phyloP scores from a whole-genome alignment of 2,797 vertebrate genomes.

The Phoebastria nigripes region DNA sequence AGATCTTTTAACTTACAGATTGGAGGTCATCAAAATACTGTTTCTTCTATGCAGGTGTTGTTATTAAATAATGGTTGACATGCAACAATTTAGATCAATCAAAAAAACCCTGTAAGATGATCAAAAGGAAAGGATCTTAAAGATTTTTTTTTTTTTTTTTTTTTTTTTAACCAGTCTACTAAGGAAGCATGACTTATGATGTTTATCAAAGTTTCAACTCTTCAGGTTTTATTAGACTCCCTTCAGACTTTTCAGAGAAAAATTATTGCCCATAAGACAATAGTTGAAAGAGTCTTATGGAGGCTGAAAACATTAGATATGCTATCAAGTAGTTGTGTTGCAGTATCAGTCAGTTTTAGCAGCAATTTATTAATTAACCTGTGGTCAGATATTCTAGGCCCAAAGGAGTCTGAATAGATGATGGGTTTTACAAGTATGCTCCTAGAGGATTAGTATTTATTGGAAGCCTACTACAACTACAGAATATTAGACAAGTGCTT shows the following conservation, averaged over 20 bases:
- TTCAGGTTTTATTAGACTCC: not conserved
- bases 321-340: not conserved
- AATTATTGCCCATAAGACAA: not conserved
- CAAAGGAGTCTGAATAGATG: not conserved
- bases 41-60: not conserved
- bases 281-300: not conserved
- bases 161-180: not conserved
- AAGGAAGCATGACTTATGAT: not conserved
- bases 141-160: not conserved
- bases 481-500: not conserved
- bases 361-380: not conserved
- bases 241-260: not conserved
- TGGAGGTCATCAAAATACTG: not conserved
- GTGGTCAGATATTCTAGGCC: not conserved
- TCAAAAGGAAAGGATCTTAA: not conserved
- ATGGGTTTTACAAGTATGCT: not conserved
- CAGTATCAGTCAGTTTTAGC: not conserved
- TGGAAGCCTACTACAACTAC: not conserved
- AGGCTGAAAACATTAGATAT: not conserved
- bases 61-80: not conserved
- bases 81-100: not conserved
- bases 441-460: not conserved
- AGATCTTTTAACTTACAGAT: not conserved
- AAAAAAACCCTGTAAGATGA: not conserved
- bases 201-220: not conserved